Evolutionary conservation across 2,113 vertebrate species (phyloP).

Genomic region (Geococcyx californianus): DNA sequence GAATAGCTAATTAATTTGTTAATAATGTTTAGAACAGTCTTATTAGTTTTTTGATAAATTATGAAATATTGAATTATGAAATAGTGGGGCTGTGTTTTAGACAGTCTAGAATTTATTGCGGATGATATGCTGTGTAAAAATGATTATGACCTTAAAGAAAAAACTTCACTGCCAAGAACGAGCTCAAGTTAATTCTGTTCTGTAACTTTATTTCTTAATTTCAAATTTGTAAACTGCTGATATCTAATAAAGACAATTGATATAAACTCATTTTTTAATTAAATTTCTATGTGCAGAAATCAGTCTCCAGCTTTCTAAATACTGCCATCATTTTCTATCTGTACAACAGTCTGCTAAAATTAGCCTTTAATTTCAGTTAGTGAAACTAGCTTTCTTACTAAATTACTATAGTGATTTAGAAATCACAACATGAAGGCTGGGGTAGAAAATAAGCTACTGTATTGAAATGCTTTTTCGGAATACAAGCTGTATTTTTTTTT

Average conservation of each 20-base stretch:
- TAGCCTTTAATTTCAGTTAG: neutral
- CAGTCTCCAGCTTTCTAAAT: neutral
- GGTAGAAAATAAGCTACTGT: neutral
- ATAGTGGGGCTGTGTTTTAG: slow-evolving; percentile 74
- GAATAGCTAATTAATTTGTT: slow-evolving; percentile 15
- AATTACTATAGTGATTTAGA: neutral
- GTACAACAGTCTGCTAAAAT: neutral
- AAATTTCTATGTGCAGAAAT: neutral
- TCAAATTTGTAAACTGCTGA: slow-evolving; percentile 61
- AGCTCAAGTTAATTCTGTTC: slow-evolving; percentile 45
- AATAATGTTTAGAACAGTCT: slow-evolving; percentile 44
- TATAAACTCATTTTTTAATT: slow-evolving; percentile 16
- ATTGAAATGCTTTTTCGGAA: neutral
- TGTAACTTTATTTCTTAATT: slow-evolving; percentile 61
- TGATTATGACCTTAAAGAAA: neutral
- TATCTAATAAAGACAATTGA: slow-evolving; percentile 61
- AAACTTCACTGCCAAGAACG: neutral
- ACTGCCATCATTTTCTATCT: neutral
- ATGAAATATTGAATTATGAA: slow-evolving; percentile 4
- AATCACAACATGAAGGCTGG: neutral
- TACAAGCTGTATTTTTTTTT: neutral
- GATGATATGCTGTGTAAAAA: slow-evolving; percentile 44
- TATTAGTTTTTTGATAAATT: slow-evolving; percentile 66
- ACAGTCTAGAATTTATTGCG: slow-evolving; percentile 62
- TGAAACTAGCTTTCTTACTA: neutral